A percentile compares a stretch with the other conserved stretches of the same genome.
phyloP scores from a whole-genome alignment of 2,113 vertebrate species.

The Actenoides hombroni region DNA sequence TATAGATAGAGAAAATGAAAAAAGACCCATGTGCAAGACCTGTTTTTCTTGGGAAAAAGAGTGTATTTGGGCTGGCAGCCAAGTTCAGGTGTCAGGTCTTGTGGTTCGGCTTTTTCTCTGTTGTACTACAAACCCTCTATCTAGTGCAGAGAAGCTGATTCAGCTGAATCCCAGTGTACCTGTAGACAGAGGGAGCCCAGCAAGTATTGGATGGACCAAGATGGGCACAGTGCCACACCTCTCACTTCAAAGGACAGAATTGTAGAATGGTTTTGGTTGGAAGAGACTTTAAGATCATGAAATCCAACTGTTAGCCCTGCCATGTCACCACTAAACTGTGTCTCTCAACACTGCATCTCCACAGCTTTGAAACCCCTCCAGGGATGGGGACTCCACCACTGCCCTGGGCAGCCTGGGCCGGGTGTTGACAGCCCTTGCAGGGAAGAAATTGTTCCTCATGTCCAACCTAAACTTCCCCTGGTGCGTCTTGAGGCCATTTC shows the following conservation, averaged over 20 bases:
- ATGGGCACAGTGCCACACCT: neutral
- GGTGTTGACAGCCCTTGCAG: no score
- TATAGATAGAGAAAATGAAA: neutral
- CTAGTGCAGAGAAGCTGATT: neutral
- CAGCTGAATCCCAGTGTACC: neutral
- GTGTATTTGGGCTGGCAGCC: neutral
- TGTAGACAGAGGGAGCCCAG: neutral
- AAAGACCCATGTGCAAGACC: neutral
- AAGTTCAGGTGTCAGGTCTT: neutral
- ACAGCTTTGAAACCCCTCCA: no score
- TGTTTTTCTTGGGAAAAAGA: neutral
- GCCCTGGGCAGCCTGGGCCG: no score
- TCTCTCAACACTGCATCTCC: no score
- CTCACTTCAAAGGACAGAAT: neutral
- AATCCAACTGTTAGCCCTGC: no score
- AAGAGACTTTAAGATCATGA: no score
- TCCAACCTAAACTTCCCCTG: no score
- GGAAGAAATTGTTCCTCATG: no score
- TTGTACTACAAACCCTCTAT: neutral
- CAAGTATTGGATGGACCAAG: neutral
- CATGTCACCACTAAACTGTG: no score
- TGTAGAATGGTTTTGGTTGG: no score
- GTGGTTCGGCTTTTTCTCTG: neutral
- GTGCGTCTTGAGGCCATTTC: no score
- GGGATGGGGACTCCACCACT: no score